Evolutionary conservation across 2,797 vertebrate genomes (phyloP).

Genomic region (Rallus crepitans): DNA sequence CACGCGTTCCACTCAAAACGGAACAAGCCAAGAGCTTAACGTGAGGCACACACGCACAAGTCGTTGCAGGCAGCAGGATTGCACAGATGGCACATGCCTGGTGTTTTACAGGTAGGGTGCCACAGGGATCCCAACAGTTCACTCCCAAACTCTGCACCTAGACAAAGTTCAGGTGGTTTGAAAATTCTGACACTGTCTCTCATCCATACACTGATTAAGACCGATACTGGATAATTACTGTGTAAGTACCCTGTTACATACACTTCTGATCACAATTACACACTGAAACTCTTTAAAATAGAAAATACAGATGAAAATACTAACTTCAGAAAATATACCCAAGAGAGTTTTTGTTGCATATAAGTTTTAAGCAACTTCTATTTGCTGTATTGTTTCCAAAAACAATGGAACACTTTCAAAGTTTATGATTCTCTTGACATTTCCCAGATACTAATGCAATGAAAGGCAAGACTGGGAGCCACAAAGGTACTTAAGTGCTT

Average conservation of each 20-base stretch:
- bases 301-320: background rate
- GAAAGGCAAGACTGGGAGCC: background rate
- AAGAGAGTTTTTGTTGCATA: background rate
- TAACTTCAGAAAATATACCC: background rate
- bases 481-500: conserved; percentile 29
- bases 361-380: background rate
- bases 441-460: background rate
- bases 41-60: background rate
- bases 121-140: background rate
- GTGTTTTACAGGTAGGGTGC: fast-evolving
- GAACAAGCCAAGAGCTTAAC: background rate
- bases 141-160: background rate
- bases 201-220: background rate
- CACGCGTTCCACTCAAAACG: background rate
- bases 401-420: conserved; percentile 5
- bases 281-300: background rate
- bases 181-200: background rate
- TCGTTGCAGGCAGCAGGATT: background rate
- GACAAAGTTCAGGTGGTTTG: background rate
- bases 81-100: fast-evolving
- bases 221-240: background rate
- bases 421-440: conserved; percentile 33
- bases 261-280: background rate
- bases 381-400: conserved; percentile 26
- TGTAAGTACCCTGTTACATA: background rate